Conservation (phyloP, 2,888 invertebrate genomes). For the Kuschelorhynchus macadamiae region DNA sequence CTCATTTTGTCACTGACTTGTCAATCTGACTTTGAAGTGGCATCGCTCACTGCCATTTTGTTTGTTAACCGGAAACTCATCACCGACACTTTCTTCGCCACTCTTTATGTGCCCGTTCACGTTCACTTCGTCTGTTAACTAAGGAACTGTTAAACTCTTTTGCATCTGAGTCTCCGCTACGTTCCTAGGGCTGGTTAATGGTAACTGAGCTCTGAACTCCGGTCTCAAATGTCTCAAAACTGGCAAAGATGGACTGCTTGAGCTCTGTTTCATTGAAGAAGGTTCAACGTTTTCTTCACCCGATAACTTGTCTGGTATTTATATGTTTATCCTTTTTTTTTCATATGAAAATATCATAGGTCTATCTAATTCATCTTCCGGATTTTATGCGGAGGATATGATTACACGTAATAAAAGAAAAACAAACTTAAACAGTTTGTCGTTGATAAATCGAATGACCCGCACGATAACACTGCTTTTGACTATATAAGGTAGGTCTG, state of each 20-base stretch:
- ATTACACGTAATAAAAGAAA: too few species aligned
- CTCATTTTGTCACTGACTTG: too few species aligned
- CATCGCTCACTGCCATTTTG: constrained; percentile 45
- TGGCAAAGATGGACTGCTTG: constrained; percentile 74
- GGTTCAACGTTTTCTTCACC: constrained; percentile 61
- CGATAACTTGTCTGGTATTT: constrained; percentile 57
- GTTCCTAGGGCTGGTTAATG: constrained; percentile 76
- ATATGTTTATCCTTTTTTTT: too few species aligned
- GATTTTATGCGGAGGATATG: too few species aligned
- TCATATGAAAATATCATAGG: too few species aligned
- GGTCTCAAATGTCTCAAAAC: constrained; percentile 87
- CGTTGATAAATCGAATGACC: too few species aligned
- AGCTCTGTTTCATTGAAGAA: constrained; percentile 63
- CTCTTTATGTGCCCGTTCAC: constrained; percentile 62
- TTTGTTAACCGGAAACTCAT: constrained; percentile 36
- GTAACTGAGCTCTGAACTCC: constrained; percentile 88
- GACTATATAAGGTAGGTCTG: too few species aligned
- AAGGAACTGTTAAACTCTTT: constrained; percentile 66
- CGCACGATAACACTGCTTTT: too few species aligned
- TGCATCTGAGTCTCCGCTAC: constrained; percentile 58
- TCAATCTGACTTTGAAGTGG: too few species aligned
- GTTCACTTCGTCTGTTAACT: constrained; percentile 61
- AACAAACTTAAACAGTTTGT: too few species aligned
- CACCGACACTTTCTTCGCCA: constrained; percentile 47
- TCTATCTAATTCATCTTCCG: too few species aligned